Base-by-base conservation (phyloP, 35 echinoderm and acorn worm species). In the Apostichopus japonicus region DNA sequence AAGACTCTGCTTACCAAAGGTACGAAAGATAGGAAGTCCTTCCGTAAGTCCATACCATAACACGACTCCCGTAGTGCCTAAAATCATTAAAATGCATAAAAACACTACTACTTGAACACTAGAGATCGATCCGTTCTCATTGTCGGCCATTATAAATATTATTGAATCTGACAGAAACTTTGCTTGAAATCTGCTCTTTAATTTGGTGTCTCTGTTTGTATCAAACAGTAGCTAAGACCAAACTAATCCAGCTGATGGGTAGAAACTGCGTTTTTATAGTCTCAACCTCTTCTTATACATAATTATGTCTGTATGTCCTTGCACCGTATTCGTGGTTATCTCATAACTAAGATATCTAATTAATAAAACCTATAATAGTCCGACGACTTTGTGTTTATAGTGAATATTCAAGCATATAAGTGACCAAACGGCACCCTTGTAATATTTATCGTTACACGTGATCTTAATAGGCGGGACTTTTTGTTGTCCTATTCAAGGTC, bases 21-120 rank as follows among this genome's bases (percentile, higher is more conserved):
- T 44, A 80, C 78, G 78, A 44, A 80, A 51, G 78, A 80, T 80
- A 14, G 78, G 78, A 2, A 80, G 27, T 80, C 78, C 78, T 51
- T 80, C 78, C 8, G 78, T 80, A 80, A 80, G 78, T 80, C 78
- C 78, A 80, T 80, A 80, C 78, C 78, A 80, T 80, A 80, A 44
- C 25, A 80, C 23, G 27, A 80, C 78, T 9, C 9, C 78, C 19
- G 19, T 51, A 80, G 78, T 80, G 9, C 9, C 78, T 17, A 80
- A 80, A 14, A 80, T 80, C 78, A 80, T 80, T 27, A 80, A 44
- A 80, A 80, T 80, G 78, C 23, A 80, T 80, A 80, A 24, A 51
- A 80, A 80, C 23, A 80, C 78, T 27, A 80, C 23, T 80, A 80
- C 19, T 51, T 33, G 78, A 14, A 17, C 19, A 44, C 78, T 17